Base-by-base conservation (phyloP, 2,888 invertebrate species). In the Hypomecis punctinalis region DNA sequence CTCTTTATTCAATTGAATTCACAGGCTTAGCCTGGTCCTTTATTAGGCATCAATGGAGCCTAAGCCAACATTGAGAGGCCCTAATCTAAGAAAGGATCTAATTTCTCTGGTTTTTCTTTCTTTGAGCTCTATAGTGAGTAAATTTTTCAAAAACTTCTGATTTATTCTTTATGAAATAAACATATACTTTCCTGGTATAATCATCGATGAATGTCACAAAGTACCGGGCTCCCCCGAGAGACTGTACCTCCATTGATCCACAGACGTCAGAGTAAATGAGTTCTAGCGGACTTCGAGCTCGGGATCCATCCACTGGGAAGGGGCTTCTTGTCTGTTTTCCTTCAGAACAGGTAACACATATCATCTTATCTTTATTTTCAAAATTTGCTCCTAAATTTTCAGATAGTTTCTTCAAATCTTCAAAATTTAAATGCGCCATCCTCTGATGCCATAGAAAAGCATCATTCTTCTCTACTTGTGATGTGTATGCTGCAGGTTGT, bases 81-180 rank as follows among this genome's bases (percentile, higher is more conserved):
- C n/a, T n/a, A n/a, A n/a, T n/a, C n/a, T n/a, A n/a, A n/a, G n/a
- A n/a, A n/a, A n/a, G n/a, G n/a, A n/a, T n/a, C n/a, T n/a, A n/a
- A n/a, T n/a, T n/a, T n/a, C n/a, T n/a, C n/a, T n/a, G n/a, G n/a
- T n/a, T n/a, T n/a, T n/a, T n/a, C n/a, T n/a, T n/a, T n/a, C n/a
- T n/a, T n/a, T n/a, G n/a, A 37, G 42, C 42, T 42, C 9, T 42
- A 42, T 9, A 42, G 7, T 42, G 9, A 9, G 4, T 9, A 10
- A 42, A 42, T 42, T 42, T 42, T 9, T 42, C 42, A 42, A 42
- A 42, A 42, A 42, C 42, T 9, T 42, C 42, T 42, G 42, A 42
- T 10, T 42, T 42, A 42, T 42, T 42, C 42, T 42, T 42, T 9
- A 42, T 6, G 4, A 42, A 42, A 42, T 42, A 42, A 42, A 10